Evolutionary conservation across 1,140 invertebrate species (phyloP), one percentile per base, ranked within the genome.

Genomic region (Drosophila rufa): DNA sequence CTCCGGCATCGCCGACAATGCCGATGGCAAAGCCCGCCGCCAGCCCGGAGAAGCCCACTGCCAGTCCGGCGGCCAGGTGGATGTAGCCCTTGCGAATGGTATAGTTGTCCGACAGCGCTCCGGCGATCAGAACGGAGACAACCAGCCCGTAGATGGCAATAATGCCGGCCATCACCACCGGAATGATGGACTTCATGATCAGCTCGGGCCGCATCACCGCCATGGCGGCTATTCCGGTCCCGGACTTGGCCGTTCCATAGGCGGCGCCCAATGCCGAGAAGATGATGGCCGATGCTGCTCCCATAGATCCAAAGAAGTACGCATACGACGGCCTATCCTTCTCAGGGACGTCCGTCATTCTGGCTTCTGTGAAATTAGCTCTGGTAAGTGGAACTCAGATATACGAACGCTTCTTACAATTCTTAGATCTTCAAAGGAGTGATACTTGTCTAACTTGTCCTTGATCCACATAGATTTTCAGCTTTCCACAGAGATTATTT

Each of bases 281-380:
- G 73, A 99, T 97, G 94, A 99, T 99, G 80, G 99, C 98, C 61
- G 98, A 96, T 82, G 98, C 97, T 77, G 98, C 98, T 89, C 99
- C 99, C 97, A 99, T 99, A 70, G 98, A 97, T 92, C 99, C 98
- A 94, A 99, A 99, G 94, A 99, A 99, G 17, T 70, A 62, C 0
- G 85, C 65, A 62, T 89, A 89, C 78, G 97, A 97, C 81, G 95
- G 96, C 40, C 12, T 79, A 0, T 85, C 84, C 1, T 33, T 22
- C 0, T 75, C 17, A 0, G 17, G 6, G 0, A 12, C 0, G 11
- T 38, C 58, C 1, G 56, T 11, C 69, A 75, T 75, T 25, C 5
- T 36, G 45, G 27, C 5, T 55, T 30, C 71, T 75, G 33, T 1
- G 11, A 27, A 43, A 2, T 2, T 0, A 6, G 8, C 1, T 14